Conservation (phyloP, 1,140 invertebrate species). For the Bicyclus anynana region DNA sequence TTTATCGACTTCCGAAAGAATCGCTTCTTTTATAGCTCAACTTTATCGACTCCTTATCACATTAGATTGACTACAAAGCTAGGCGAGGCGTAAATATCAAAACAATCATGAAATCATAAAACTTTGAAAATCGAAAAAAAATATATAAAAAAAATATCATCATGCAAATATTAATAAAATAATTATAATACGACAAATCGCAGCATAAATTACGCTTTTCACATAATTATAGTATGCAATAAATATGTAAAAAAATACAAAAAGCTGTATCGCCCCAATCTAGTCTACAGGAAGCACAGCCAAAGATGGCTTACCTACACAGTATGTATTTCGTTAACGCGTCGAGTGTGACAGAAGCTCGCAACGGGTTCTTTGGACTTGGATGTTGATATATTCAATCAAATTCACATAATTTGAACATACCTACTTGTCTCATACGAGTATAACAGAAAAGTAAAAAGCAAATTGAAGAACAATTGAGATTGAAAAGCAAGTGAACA, state of each 20-base stretch:
- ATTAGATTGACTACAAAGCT: too few relatives aligned
- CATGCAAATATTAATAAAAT: not conserved
- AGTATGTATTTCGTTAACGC: constrained; percentile 12
- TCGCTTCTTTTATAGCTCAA: too few relatives aligned
- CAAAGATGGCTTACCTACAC: not conserved
- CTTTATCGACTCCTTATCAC: too few relatives aligned
- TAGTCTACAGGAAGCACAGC: constrained; percentile 18
- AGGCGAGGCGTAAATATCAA: not conserved
- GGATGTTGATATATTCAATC: constrained; percentile 28
- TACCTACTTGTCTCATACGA: too few relatives aligned
- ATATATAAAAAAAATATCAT: not conserved
- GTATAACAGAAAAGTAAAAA: too few relatives aligned
- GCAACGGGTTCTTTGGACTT: constrained; percentile 16
- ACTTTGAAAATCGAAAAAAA: not conserved
- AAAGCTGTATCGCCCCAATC: constrained; percentile 3
- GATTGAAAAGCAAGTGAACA: too few relatives aligned
- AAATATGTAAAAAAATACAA: not conserved
- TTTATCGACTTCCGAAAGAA: too few relatives aligned
- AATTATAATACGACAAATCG: not conserved
- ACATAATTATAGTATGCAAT: not conserved
- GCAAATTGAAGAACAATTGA: too few relatives aligned
- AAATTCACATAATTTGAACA: not conserved
- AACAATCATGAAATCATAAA: too few relatives aligned
- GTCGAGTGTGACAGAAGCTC: constrained; percentile 30
- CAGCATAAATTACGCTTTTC: constrained; percentile 3